A percentile compares a stretch with the other conserved stretches of the same genome.
Conservation (phyloP, 37 sponge, comb jelly and placozoan species). For the Amphimedon queenslandica region DNA sequence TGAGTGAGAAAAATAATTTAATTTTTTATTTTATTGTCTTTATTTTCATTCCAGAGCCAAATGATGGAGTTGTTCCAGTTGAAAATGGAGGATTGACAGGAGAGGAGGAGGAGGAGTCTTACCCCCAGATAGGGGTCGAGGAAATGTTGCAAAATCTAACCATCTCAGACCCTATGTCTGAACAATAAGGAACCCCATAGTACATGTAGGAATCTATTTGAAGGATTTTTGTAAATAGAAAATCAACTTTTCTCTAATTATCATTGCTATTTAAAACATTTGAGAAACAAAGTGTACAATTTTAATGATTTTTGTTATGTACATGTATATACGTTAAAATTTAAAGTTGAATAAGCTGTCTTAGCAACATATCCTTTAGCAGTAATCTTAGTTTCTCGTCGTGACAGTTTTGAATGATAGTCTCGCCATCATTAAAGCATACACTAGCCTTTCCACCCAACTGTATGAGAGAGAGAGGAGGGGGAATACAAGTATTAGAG, state of each 20-base stretch:
- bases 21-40: not conserved
- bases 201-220: no score
- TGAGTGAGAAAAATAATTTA: conserved; percentile 21
- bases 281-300: no score
- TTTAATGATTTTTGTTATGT: no score
- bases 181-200: no score
- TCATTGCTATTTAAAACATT: no score
- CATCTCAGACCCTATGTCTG: not conserved
- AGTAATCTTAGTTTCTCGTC: conserved; percentile 64
- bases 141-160: conserved; percentile 88
- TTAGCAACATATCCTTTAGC: conserved; percentile 39
- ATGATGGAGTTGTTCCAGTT: not conserved
- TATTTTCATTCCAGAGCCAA: not conserved
- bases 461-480: conserved; percentile 2
- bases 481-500: not conserved
- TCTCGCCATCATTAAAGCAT: conserved; percentile 5
- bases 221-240: no score
- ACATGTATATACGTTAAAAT: not conserved
- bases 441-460: conserved; percentile 47
- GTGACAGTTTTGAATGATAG: conserved; percentile 48
- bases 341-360: conserved; percentile 59
- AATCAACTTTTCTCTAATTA: no score
- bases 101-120: no score
- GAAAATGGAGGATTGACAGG: not conserved
- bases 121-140: conserved; percentile 81